A percentile compares a stretch with the other conserved stretches of the same genome.
These are phyloP conservation scores for Sycophaga agraensis DNA, from an alignment of 1,140 invertebrate species.

Conservation along the genomic window DNA sequence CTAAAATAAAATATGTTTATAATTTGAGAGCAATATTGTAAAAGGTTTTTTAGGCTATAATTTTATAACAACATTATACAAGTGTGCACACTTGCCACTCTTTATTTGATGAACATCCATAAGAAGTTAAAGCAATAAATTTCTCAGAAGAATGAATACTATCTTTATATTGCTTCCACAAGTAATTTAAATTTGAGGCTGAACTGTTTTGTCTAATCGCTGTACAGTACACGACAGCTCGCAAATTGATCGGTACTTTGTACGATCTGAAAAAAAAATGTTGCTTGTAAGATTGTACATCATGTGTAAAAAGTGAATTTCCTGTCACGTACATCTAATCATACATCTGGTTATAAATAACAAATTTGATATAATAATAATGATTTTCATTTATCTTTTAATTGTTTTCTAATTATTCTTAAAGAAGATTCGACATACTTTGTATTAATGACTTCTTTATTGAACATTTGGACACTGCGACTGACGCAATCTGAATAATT, in stretches of 20 bases:
- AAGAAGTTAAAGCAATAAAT: constrained; percentile 59
- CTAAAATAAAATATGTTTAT: constrained; percentile 32
- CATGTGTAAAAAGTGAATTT: constrained; percentile 35
- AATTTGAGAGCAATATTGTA: not conserved
- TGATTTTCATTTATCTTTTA: not conserved
- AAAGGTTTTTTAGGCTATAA: not conserved
- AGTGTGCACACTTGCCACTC: constrained; percentile 39
- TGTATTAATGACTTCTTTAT: not conserved
- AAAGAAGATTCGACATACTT: constrained; percentile 60
- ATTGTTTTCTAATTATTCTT: not conserved
- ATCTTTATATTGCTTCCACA: constrained; percentile 30
- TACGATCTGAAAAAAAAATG: constrained; percentile 61
- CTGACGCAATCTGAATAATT: constrained; percentile 54
- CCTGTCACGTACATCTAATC: too few species aligned
- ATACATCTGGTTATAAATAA: not conserved
- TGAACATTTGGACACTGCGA: not conserved
- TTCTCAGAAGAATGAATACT: constrained; percentile 58
- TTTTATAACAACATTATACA: not conserved
- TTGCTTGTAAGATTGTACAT: not conserved
- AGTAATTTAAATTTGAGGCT: constrained; percentile 25
- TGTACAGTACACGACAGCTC: constrained; percentile 55
- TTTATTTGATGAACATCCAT: constrained; percentile 61
- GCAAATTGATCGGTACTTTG: constrained; percentile 74
- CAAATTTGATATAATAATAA: not conserved
- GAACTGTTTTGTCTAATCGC: constrained; percentile 42